These are phyloP conservation scores for Hemibagrus guttatus DNA, from an alignment of 2,797 vertebrate genomes.

Conservation along the genomic window DNA sequence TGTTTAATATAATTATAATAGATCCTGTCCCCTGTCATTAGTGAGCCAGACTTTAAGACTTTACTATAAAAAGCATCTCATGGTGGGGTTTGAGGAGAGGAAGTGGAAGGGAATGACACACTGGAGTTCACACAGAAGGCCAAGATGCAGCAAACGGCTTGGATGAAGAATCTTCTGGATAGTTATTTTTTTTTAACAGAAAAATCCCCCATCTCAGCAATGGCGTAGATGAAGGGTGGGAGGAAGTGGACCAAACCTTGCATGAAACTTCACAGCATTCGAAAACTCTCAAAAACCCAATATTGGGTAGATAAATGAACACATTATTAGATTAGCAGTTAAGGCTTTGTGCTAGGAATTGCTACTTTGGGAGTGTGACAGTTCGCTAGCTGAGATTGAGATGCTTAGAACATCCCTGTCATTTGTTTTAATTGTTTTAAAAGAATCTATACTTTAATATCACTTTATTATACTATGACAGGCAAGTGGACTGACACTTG, in stretches of 20 bases:
- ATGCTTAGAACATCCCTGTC: background rate
- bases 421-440: background rate
- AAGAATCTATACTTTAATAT: background rate
- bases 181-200: background rate
- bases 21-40: constrained; percentile 12
- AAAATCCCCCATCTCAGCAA: background rate
- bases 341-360: background rate
- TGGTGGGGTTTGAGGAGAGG: background rate
- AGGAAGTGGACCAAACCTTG: background rate
- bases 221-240: background rate
- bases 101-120: background rate
- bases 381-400: background rate
- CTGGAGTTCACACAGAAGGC: constrained; percentile 9
- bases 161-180: background rate
- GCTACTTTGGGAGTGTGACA: background rate
- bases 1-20: constrained; percentile 24
- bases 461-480: background rate
- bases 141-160: background rate
- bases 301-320: background rate
- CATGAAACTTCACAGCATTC: background rate
- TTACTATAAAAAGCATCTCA: constrained; percentile 6
- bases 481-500: too few relatives aligned
- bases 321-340: background rate
- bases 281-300: background rate
- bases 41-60: constrained; percentile 13